Evolutionary conservation across 2,113 vertebrate species (phyloP), one percentile per base, ranked within the genome.

Genomic region (Hoplias malabaricus): DNA sequence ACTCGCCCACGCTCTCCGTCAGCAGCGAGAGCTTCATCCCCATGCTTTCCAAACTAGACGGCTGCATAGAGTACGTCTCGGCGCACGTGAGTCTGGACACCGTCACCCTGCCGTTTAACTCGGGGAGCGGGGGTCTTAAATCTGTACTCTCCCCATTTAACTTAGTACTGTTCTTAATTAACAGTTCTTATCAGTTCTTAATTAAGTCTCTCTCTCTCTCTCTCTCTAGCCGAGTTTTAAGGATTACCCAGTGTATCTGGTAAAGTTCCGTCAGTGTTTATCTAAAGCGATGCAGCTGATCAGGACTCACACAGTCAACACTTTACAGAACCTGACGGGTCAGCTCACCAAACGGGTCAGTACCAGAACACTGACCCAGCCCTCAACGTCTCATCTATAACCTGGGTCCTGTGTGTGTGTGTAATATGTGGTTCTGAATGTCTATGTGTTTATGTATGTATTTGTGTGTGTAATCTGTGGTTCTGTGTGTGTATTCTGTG

Each of bases 1-100:
- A 97, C 90, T 99, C 96, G 0, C 93, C 96, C 11, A 96, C 94
- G 0, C 84, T 99, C 66, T 98, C 97, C 0, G 97, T 99, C 87
- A 99, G 96, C 90, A 97, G 94, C 83, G 98, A 99, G 90, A 96
- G 95, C 82, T 99, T 99, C 90, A 95, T 99, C 85, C 96, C 97
- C 21, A 97, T 96, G 95, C 91, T 99, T 69, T 95, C 96, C 62
- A 98, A 96, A 80, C 84, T 99, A 80, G 98, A 99, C 87, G 96
- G 98, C 86, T 99, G 98, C 88, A 94, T 99, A 81, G 92, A 94
- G 12, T 99, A 99, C 63, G 96, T 99, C 87, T 97, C 98, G 34
- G 95, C 95, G 4, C 94, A 99, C 80, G 98, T 99, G 91, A 96
- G 97, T 94, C 6, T 23, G 36, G 14, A 34, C n/a, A n/a, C n/a